A percentile compares a stretch with the other conserved stretches of the same genome.
Conservation (phyloP, 2,113 vertebrate species). For the Austrofundulus limnaeus region DNA sequence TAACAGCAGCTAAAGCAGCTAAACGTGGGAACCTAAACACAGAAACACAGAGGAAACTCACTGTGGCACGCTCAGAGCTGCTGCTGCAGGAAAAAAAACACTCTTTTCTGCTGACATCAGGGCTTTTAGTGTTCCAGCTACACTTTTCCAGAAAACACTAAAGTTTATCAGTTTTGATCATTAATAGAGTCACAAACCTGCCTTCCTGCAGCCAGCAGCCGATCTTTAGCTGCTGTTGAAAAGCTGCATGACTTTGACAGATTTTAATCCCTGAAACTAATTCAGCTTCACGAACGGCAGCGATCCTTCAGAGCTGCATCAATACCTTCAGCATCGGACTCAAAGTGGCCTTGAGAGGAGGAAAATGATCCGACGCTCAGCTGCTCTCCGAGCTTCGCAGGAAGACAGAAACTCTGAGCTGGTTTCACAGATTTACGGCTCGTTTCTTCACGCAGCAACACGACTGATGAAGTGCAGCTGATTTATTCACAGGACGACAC, state of each 20-base stretch:
- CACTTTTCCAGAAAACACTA: no score
- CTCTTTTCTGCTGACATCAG: no score
- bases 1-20: slow-evolving; percentile 48
- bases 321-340: slow-evolving; percentile 32
- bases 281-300: slow-evolving; percentile 44
- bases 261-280: slow-evolving; percentile 53
- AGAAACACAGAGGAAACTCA: slow-evolving; percentile 5
- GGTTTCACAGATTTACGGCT: no score
- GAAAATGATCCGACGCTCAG: slow-evolving; percentile 56
- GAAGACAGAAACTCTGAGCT: no score
- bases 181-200: no score
- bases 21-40: slow-evolving; percentile 51
- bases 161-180: no score
- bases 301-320: slow-evolving; percentile 57
- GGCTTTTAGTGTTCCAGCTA: no score
- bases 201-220: no score
- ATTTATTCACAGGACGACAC: not conserved
- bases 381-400: slow-evolving; percentile 19
- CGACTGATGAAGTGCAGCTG: no score
- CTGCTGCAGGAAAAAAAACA: not conserved
- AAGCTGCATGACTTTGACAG: slow-evolving; percentile 9
- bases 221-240: slow-evolving; percentile 17
- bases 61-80: slow-evolving; percentile 3
- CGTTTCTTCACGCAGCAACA: no score
- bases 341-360: slow-evolving; percentile 16